Evolutionary conservation across 2,113 vertebrate genomes (phyloP).

Genomic region (Seriola quinqueradiata): DNA sequence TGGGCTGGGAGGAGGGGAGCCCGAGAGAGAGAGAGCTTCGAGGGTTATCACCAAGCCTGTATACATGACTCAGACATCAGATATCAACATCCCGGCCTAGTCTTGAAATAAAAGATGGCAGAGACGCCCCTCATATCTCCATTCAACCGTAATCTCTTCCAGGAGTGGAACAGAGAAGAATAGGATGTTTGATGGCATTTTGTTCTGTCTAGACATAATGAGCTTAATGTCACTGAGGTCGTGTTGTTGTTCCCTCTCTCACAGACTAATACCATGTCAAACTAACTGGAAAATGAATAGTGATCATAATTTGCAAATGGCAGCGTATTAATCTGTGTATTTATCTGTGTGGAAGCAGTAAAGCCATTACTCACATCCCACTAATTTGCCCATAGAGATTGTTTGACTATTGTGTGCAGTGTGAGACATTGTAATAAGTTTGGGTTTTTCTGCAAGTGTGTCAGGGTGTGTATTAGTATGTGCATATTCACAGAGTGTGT

Average conservation of each 20-base stretch:
- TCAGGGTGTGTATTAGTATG: background rate
- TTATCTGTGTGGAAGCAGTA: background rate
- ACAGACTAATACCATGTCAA: conserved; percentile 44
- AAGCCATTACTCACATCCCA: conserved; percentile 36
- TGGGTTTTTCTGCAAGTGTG: conserved; percentile 14
- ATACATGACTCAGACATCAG: conserved; percentile 73
- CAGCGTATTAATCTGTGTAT: conserved; percentile 26
- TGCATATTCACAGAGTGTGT: background rate
- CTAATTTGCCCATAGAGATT: conserved; percentile 17
- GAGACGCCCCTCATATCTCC: conserved; percentile 21
- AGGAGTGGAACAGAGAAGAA: conserved; percentile 37
- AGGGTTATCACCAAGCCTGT: conserved; percentile 31
- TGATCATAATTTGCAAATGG: conserved; percentile 39
- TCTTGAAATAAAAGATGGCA: conserved; percentile 44
- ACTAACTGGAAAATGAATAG: conserved; percentile 40
- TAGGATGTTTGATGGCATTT: conserved; percentile 35
- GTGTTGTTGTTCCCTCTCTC: conserved; percentile 48
- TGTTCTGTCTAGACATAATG: conserved; percentile 71
- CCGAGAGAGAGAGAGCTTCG: conserved; percentile 35
- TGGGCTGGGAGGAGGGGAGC: conserved; percentile 48
- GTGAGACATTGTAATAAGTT: background rate
- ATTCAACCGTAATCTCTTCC: conserved; percentile 44
- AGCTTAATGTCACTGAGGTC: conserved; percentile 72
- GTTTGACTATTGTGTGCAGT: background rate
- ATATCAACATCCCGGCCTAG: conserved; percentile 48